Percentiles rank a stretch among this genome's conserved stretches.
Evolutionary conservation across 2,888 invertebrate genomes (phyloP).

Genomic region (Tetranychus truncatus): DNA sequence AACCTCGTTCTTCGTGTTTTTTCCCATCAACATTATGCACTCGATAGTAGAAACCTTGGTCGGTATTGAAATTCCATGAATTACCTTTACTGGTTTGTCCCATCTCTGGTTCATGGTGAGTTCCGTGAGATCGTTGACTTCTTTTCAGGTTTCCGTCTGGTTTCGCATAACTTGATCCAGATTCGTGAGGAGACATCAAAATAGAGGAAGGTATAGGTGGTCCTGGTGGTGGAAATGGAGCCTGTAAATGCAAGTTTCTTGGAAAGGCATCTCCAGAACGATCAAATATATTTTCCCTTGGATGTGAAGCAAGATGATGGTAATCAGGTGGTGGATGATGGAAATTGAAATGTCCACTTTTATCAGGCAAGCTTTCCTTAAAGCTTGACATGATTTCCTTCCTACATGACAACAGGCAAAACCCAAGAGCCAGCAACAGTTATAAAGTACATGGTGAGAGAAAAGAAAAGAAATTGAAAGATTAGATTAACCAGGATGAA

Average conservation of each 20-base stretch:
- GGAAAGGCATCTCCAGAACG: neutral
- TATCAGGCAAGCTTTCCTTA: neutral
- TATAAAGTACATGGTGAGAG: too few species aligned
- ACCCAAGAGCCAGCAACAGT: too few species aligned
- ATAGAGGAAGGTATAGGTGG: neutral
- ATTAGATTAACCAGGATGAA: too few species aligned
- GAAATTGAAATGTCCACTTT: neutral
- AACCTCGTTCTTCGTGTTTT: neutral
- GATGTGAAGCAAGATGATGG: neutral
- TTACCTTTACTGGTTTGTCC: neutral
- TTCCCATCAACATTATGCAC: neutral
- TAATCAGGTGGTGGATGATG: neutral
- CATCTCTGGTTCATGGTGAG: neutral
- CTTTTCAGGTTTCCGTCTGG: neutral
- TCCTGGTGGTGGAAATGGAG: neutral
- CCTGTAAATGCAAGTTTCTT: neutral
- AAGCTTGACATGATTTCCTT: neutral
- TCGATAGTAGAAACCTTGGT: neutral
- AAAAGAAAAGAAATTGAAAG: too few species aligned
- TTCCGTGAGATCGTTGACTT: neutral
- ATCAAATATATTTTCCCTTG: neutral
- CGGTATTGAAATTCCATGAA: neutral
- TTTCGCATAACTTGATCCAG: neutral
- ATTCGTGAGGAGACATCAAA: too few species aligned
- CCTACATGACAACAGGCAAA: neutral